A percentile compares a stretch with the other conserved stretches of the same genome.
Evolutionary conservation across 2,797 vertebrate genomes (phyloP).

Genomic region (Sebastes minor): DNA sequence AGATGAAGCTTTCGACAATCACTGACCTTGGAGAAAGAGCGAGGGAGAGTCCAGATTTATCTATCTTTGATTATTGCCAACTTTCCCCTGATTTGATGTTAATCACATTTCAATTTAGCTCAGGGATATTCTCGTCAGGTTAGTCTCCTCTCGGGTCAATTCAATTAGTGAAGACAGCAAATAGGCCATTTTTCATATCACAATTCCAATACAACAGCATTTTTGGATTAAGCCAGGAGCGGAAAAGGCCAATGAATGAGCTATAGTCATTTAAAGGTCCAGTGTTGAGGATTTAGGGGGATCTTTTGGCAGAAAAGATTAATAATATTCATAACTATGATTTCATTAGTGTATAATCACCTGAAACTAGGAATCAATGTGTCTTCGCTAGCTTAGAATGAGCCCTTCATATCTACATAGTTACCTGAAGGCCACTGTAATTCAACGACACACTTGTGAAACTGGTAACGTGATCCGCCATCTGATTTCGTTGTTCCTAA

Average conservation of each 20-base stretch:
- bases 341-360: too few species aligned
- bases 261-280: conserved; percentile 16
- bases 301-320: not conserved
- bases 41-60: conserved; percentile 51
- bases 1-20: conserved; percentile 42
- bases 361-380: too few species aligned
- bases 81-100: conserved; percentile 54
- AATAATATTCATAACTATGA: too few species aligned
- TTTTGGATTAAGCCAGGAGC: conserved; percentile 35
- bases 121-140: conserved; percentile 54
- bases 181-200: conserved; percentile 58
- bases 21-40: conserved; percentile 64
- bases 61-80: conserved; percentile 62
- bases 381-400: too few species aligned
- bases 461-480: not conserved
- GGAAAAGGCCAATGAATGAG: conserved; percentile 35
- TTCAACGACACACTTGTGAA: not conserved
- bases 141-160: conserved; percentile 50
- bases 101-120: conserved; percentile 63
- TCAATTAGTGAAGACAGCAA: conserved; percentile 36
- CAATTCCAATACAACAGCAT: conserved; percentile 22
- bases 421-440: not conserved
- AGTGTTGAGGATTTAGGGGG: not conserved
- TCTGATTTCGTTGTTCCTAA: not conserved
- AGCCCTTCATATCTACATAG: too few species aligned